Evolutionary conservation across 2,113 vertebrate species (phyloP).

Genomic region (Spheniscus mendiculus): DNA sequence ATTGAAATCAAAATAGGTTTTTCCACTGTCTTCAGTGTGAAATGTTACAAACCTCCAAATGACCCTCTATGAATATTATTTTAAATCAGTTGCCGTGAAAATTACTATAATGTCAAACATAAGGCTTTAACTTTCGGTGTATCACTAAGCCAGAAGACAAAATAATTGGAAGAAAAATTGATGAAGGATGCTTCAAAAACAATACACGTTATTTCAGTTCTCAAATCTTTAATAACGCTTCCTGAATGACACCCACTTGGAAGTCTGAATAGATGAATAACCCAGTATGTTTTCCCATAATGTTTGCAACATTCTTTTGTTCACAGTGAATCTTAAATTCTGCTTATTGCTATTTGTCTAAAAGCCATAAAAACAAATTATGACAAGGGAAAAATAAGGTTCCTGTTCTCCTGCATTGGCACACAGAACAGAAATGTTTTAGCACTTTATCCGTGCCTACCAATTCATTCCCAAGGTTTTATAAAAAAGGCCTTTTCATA

Average conservation of each 20-base stretch:
- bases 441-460: background rate
- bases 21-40: background rate
- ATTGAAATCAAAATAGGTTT: background rate
- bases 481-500: background rate
- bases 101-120: background rate
- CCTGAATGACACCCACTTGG: background rate
- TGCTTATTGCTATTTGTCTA: background rate
- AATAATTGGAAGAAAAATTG: background rate
- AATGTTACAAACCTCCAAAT: background rate
- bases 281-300: background rate
- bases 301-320: background rate
- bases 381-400: background rate
- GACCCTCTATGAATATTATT: background rate
- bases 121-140: background rate
- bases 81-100: background rate
- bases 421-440: background rate
- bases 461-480: background rate
- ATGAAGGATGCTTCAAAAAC: background rate
- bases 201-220: background rate
- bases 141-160: background rate
- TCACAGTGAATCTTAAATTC: background rate
- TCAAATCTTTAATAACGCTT: background rate
- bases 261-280: background rate
- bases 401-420: background rate
- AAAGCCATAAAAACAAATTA: background rate